These are phyloP conservation scores for Podabrus alpinus DNA, from an alignment of 2,888 invertebrate genomes.

Conservation along the genomic window DNA sequence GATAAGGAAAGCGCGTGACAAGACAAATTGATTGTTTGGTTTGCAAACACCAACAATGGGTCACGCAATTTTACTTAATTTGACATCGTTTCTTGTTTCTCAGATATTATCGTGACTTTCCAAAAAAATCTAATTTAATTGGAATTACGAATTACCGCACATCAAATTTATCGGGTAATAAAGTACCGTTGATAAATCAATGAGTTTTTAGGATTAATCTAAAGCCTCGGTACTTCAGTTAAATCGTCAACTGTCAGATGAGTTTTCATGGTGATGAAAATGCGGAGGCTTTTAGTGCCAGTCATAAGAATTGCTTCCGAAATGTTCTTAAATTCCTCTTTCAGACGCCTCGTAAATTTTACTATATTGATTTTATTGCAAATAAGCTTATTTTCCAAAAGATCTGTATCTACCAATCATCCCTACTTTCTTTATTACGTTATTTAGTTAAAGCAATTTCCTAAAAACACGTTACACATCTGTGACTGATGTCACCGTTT, in stretches of 20 bases:
- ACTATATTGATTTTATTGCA: slow-evolving; percentile 52
- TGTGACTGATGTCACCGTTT: slow-evolving; percentile 21
- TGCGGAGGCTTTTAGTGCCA: slow-evolving; percentile 44
- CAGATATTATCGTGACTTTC: not conserved
- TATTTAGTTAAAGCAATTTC: slow-evolving; percentile 37
- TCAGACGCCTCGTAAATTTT: slow-evolving; percentile 50
- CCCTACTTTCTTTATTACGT: slow-evolving; percentile 38
- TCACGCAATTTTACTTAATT: slow-evolving; percentile 29
- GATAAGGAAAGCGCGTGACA: slow-evolving; percentile 28
- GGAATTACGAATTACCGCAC: not conserved
- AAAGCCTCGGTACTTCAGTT: slow-evolving; percentile 39
- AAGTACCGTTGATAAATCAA: slow-evolving; percentile 20
- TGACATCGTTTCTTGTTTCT: slow-evolving; percentile 14
- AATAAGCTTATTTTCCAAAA: slow-evolving; percentile 47
- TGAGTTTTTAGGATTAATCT: slow-evolving; percentile 42
- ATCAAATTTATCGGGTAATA: not conserved
- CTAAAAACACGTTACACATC: slow-evolving; percentile 36
- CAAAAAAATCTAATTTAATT: slow-evolving; percentile 2
- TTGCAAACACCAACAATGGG: slow-evolving; percentile 28
- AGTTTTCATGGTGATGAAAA: slow-evolving; percentile 41
- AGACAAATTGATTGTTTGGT: slow-evolving; percentile 32
- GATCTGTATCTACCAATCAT: slow-evolving; percentile 43
- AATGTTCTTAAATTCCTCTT: slow-evolving; percentile 41
- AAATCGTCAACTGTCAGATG: slow-evolving; percentile 41
- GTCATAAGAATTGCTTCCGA: slow-evolving; percentile 44